These are phyloP conservation scores for Geophilus truncorum DNA, from an alignment of 2,888 invertebrate species.

Conservation along the genomic window DNA sequence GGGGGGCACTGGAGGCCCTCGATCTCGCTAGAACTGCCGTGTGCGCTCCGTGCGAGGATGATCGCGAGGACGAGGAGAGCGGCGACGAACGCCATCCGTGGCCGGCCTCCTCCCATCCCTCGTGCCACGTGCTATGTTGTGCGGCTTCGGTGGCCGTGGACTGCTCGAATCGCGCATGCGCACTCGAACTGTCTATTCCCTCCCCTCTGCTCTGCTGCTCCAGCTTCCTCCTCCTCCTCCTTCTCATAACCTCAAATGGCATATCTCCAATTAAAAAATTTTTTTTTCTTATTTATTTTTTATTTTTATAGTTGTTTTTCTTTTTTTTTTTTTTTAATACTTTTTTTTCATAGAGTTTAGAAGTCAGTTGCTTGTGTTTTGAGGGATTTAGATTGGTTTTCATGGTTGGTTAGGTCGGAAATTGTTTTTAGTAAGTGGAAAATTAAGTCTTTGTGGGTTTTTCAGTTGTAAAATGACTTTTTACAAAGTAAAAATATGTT, in stretches of 20 bases:
- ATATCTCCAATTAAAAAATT: too few relatives aligned
- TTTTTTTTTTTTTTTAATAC: too few relatives aligned
- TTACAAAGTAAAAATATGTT: too few relatives aligned
- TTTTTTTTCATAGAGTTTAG: too few relatives aligned
- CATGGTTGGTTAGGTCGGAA: too few relatives aligned
- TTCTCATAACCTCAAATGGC: background rate
- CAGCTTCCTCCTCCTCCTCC: background rate
- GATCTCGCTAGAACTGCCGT: background rate
- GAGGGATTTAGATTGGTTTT: background rate
- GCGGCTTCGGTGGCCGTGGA: background rate
- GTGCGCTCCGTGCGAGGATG: background rate
- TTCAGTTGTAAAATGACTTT: too few relatives aligned
- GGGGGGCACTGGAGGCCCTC: conserved; percentile 45
- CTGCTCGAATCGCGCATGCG: background rate
- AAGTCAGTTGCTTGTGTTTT: too few relatives aligned
- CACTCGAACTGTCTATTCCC: too few relatives aligned
- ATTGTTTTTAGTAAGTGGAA: background rate
- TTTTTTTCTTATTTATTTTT: too few relatives aligned
- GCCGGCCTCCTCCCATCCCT: conserved; percentile 15
- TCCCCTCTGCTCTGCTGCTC: too few relatives aligned
- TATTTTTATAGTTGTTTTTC: too few relatives aligned
- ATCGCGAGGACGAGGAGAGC: background rate
- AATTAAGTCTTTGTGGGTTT: background rate
- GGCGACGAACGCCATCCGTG: background rate
- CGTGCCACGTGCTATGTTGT: conserved; percentile 4